Evolutionary conservation across 2,888 invertebrate genomes (phyloP), one percentile per base, ranked within the genome.

Genomic region (Eupithecia inturbata): DNA sequence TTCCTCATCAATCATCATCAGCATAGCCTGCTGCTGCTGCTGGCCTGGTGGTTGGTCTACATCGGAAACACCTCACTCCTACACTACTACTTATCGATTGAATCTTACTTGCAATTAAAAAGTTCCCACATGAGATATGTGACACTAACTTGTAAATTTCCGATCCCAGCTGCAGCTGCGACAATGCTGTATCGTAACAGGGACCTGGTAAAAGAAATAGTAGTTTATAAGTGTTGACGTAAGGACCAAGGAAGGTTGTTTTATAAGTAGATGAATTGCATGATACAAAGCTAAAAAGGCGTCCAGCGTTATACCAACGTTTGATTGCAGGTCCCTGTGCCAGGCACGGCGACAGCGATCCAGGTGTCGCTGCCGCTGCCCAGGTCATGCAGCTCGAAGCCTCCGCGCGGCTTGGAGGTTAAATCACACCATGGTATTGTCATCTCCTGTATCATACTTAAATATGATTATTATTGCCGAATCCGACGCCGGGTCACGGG

Each of bases 321-420:
- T 0, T 89, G 16, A 53, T 92, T 84, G 19, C 41, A 70, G 26
- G 89, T 87, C 0, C 92, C 90, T 68, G 88, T 87, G n/a, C 93
- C 86, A 0, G 91, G 92, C 7, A 94, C 86, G 0, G 87, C 92
- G 0, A 90, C 77, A 0, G 92, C 92, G 28, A 92, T 87, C 87
- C 90, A 93, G 1, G 93, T 93, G 72, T 89, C 88, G 64, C 85
- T 87, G 45, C 82, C 81, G 0, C 82, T 78, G 0, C 92, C 93
- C 69, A 91, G 76, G 77, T 93, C 93, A 75, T 87, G 81, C 3
- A 77, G 82, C 77, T 92, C 92, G 67, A 87, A 90, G 0, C 92
- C 91, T 10, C 78, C 78, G 3, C 90, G 88, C 3, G 88, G 85
- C 12, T 73, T 80, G 0, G 91, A 89, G 0, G 3, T 0, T 4